Conservation (phyloP, 1,140 invertebrate genomes). For the Panagrolaimus sp. region DNA sequence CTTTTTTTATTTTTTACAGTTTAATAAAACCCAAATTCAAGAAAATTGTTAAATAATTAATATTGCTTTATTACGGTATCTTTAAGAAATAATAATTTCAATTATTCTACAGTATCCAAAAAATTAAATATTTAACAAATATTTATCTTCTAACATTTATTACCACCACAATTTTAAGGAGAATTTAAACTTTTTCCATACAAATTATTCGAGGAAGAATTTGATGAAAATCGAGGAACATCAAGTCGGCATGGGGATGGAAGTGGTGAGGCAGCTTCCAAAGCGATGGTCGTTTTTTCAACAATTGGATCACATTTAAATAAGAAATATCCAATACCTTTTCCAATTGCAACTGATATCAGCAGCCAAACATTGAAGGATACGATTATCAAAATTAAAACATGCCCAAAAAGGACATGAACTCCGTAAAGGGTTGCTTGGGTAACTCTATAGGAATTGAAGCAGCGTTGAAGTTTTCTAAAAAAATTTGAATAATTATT, state of each 20-base stretch:
- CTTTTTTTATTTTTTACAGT: no score
- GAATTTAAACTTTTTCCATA: no score
- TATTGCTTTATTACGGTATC: no score
- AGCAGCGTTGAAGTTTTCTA: background rate
- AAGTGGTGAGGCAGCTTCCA: background rate
- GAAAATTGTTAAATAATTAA: no score
- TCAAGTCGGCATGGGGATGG: background rate
- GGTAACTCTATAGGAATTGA: background rate
- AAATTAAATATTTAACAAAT: no score
- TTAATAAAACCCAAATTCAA: no score
- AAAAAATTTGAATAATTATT: background rate
- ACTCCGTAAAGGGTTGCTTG: constrained; percentile 1
- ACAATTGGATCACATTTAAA: constrained; percentile 7
- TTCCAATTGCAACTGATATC: constrained; percentile 11
- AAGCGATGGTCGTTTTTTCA: background rate
- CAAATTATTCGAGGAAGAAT: no score
- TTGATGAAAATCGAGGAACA: no score
- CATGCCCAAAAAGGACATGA: background rate
- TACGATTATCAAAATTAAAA: constrained; percentile 5
- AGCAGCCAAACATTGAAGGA: constrained; percentile 17
- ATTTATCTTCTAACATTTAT: no score
- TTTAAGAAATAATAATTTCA: no score
- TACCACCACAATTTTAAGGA: no score
- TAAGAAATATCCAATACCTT: constrained; percentile 13
- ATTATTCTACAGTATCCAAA: no score